phyloP scores from a whole-genome alignment of 1,140 invertebrate genomes.

The Drosophila kanapiae region DNA sequence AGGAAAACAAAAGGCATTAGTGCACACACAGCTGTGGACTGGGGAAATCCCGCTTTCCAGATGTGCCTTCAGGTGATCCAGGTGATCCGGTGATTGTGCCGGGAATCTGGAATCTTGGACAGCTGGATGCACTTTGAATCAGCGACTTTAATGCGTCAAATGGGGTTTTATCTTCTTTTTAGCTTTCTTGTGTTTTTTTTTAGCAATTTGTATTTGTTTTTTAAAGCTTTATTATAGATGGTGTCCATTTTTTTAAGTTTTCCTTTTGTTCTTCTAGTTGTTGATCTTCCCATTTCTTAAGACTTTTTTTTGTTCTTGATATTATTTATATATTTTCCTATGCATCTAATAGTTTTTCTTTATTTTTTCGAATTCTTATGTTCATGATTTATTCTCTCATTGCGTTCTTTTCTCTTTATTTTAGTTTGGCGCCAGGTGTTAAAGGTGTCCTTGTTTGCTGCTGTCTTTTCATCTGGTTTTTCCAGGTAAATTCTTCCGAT shows the following conservation, averaged over 20 bases:
- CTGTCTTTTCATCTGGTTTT: no score
- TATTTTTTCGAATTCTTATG: not conserved
- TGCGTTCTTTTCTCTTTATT: not conserved
- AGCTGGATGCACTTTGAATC: conserved; percentile 16
- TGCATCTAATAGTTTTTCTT: no score
- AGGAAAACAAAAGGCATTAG: conserved; percentile 8
- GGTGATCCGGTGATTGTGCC: not conserved
- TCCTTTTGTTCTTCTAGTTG: no score
- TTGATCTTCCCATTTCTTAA: no score
- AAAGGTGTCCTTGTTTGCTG: not conserved
- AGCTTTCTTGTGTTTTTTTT: not conserved
- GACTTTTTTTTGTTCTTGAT: no score
- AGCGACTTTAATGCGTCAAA: not conserved
- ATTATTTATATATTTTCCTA: no score
- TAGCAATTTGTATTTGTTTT: not conserved
- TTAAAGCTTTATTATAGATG: not conserved
- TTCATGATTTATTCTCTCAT: no score
- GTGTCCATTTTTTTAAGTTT: not conserved
- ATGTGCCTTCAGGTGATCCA: conserved; percentile 11
- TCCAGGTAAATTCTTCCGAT: not conserved
- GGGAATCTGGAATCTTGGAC: not conserved
- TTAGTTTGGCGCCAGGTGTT: not conserved
- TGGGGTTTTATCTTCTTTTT: not conserved
- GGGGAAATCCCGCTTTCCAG: conserved; percentile 1
- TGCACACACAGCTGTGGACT: conserved; percentile 25